Conservation (phyloP, 1,140 invertebrate genomes). For the Hypsibius dujardini region DNA sequence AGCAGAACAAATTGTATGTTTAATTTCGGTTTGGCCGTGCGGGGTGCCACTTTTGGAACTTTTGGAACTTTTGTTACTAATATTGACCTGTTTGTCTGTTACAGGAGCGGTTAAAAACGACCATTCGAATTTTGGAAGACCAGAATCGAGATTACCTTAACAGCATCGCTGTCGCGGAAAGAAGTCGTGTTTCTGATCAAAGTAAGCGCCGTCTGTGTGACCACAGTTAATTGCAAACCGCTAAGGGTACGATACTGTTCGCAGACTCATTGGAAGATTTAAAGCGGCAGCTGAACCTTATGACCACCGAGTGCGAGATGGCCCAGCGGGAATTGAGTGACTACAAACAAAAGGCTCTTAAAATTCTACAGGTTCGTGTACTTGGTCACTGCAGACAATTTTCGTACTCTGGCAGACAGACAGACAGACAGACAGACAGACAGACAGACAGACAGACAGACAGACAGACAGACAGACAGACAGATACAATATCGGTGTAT, state of each 20-base stretch:
- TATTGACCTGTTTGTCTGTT: not conserved
- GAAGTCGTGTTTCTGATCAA: not conserved
- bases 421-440: too few relatives aligned
- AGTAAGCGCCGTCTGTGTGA: not conserved
- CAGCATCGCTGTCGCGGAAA: not conserved
- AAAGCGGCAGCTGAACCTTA: slow-evolving; percentile 19
- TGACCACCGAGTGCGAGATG: slow-evolving; percentile 27
- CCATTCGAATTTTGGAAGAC: not conserved
- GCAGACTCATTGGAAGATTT: slow-evolving; percentile 13
- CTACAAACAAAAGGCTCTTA: slow-evolving; percentile 45
- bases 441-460: too few relatives aligned
- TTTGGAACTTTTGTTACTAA: not conserved
- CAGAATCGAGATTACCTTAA: not conserved
- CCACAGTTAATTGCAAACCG: not conserved
- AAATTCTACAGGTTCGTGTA: slow-evolving; percentile 42
- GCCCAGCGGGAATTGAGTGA: slow-evolving; percentile 34
- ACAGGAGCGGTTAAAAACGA: not conserved
- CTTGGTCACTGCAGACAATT: slow-evolving; percentile 20
- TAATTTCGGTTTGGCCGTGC: not conserved
- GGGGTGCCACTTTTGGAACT: not conserved
- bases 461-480: too few relatives aligned
- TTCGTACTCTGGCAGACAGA: not conserved
- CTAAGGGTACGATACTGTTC: not conserved
- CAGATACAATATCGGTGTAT: too few relatives aligned
- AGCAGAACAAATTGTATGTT: not conserved